A percentile compares a stretch with the other conserved stretches of the same genome.
These are phyloP conservation scores for Mallotus villosus DNA, from an alignment of 2,797 vertebrate species.

Conservation along the genomic window DNA sequence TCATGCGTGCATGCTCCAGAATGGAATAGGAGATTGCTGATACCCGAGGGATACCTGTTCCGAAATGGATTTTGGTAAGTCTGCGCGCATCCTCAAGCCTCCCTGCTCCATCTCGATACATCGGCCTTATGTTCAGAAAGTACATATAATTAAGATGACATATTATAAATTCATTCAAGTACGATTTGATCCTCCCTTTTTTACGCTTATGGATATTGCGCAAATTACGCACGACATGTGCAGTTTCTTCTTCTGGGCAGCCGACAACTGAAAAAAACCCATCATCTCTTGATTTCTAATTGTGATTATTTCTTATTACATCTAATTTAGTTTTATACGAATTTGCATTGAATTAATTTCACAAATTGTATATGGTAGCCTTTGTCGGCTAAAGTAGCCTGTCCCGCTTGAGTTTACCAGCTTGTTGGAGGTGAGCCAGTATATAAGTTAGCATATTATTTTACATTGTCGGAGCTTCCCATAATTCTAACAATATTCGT, in stretches of 20 bases:
- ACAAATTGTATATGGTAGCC: too few species aligned
- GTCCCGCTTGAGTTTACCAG: slow-evolving; percentile 7
- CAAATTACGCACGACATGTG: background rate
- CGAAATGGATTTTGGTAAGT: slow-evolving; percentile 58
- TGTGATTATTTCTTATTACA: too few species aligned
- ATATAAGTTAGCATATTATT: background rate
- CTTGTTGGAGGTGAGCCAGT: background rate
- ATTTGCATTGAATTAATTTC: too few species aligned
- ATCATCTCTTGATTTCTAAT: too few species aligned
- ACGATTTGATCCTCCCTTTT: too few species aligned
- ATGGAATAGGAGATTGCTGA: slow-evolving; percentile 51
- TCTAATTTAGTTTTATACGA: too few species aligned
- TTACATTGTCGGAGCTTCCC: background rate
- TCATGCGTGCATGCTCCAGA: slow-evolving; percentile 33
- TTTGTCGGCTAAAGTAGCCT: background rate
- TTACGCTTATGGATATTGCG: background rate
- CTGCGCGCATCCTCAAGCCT: background rate
- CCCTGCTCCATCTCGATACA: background rate
- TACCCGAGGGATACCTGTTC: slow-evolving; percentile 44
- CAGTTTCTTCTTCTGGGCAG: background rate
- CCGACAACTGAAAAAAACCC: too few species aligned
- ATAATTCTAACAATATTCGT: background rate
- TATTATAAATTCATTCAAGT: too few species aligned
- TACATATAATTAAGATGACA: background rate
- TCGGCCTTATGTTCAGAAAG: background rate